Base-by-base conservation (phyloP, 1,140 invertebrate genomes). In the Rhagoletis zephyria region DNA sequence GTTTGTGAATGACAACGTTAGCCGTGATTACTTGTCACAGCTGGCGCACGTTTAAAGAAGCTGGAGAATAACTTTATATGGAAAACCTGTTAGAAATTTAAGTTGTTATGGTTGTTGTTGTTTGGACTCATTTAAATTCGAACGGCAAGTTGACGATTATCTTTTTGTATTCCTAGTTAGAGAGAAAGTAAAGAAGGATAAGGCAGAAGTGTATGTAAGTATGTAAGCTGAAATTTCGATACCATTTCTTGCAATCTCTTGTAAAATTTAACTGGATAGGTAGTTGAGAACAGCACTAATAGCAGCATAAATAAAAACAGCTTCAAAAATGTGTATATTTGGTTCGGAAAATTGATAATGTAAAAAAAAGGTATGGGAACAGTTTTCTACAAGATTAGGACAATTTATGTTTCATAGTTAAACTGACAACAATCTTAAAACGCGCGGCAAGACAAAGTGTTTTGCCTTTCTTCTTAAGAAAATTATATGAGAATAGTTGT, bases 21-120 rank as follows among this genome's bases (percentile, higher is more conserved):
- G 48, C 48, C n/a, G n/a, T 81, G 74, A 81, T 81, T 81, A 81
- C 74, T 81, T 59, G 74, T 81, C 48, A 81, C 74, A 81, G 74
- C 74, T 81, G 45, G 16, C 48, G 48, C n/a, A 3, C 30, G 45
- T 48, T 48, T 45, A 42, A 48, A 48, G 67, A 74, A 74, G 9
- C 0, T 30, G 12, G 42, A 16, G 30, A 30, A 67, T 67, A 14
- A 7, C 12, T 19, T 30, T 6, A 40, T 67, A 67, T 56, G n/a
- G 12, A 63, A 30, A 30, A 30, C 30, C 30, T 30, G 61, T 16
- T 16, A 14, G 9, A 63, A 63, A 63, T 63, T 63, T 1, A 63
- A 3, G 61, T 14, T 14, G 1, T 63, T 63, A 12, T 51, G 5
- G 7, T 56, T 14, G 16, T 63, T 63, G 42, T 51, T 19, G 7